Evolutionary conservation across 2,888 invertebrate species (phyloP).

Genomic region (Aleiodes leptofemur): DNA sequence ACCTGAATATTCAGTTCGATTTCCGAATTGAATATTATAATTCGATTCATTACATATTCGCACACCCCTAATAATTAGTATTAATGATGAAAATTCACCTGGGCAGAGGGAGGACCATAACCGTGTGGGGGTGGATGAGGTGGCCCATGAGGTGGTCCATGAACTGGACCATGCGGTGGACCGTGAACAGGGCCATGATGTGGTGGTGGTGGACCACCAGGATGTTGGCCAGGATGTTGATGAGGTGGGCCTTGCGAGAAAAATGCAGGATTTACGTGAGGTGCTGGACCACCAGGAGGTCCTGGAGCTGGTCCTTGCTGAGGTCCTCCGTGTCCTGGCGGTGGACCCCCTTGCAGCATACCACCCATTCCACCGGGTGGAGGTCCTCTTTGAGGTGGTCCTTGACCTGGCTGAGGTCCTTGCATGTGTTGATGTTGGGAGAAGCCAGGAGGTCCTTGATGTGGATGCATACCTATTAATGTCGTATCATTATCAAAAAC

Average conservation of each 20-base stretch:
- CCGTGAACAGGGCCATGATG: slow-evolving; percentile 83
- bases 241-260: slow-evolving; percentile 86
- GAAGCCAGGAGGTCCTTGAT: slow-evolving; percentile 78
- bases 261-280: slow-evolving; percentile 98
- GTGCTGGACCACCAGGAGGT: slow-evolving; percentile 85
- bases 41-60: too few relatives aligned
- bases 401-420: slow-evolving; percentile 84
- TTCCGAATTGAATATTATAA: too few relatives aligned
- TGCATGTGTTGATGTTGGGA: slow-evolving; percentile 78
- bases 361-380: slow-evolving; percentile 76
- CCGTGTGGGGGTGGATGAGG: slow-evolving; percentile 78
- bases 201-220: slow-evolving; percentile 79
- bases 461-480: slow-evolving; percentile 79
- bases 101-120: slow-evolving; percentile 77
- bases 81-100: slow-evolving; percentile 57
- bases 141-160: slow-evolving; percentile 82
- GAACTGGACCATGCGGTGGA: slow-evolving; percentile 81
- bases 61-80: too few relatives aligned
- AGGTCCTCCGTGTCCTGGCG: slow-evolving; percentile 77
- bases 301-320: slow-evolving; percentile 79
- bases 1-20: too few relatives aligned
- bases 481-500: slow-evolving; percentile 49
- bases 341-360: slow-evolving; percentile 74
- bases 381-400: slow-evolving; percentile 80
- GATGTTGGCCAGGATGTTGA: slow-evolving; percentile 79